Base-by-base conservation (phyloP, 2,888 invertebrate species). In the Belgica antarctica region DNA sequence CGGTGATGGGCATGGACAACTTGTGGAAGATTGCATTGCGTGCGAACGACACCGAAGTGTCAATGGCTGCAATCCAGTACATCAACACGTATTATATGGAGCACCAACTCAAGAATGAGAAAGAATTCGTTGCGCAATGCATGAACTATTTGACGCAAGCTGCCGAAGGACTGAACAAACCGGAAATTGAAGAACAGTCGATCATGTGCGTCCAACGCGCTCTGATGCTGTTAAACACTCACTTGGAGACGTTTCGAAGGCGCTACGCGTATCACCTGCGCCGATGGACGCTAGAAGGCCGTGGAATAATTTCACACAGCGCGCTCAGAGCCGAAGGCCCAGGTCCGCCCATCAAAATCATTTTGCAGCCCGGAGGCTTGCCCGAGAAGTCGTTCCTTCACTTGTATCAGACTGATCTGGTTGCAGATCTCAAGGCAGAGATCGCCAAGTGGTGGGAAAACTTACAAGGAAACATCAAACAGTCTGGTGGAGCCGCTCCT, bases 361-460 rank as follows among this genome's bases (percentile, higher is more conserved):
- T 90, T 17, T 85, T 95, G 65, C 95, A 95, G 79, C 94, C 94
- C 25, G 94, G 92, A 1, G 94, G 93, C 17, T 86, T 92, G 41
- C 88, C 92, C 0, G 93, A 94, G 72, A 89, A 94, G 76, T 92
- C 91, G 19, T 84, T 88, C 19, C 82, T 96, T 12, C 87, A 91
- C 74, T 84, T 96, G 80, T 85, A 90, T 73, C 89, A 88, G 47
- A 87, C 89, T n/a, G 95, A 96, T 81, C 87, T 92, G 73, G 89
- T 96, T 25, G 95, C 94, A 2, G 96, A 96, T 78, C 81, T 96
- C 68, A 83, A 96, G 72, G 96, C 96, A 0, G 96, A 96, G 82
- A 93, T 96, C 70, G 92, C 93, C n/a, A 89, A 92, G 73, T 96
- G 95, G 95, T 95, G 94, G 92, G 94, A 94, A 79, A 83, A 83